Evolutionary conservation across 2,113 vertebrate species (phyloP).

Genomic region (Rhinolophus sinicus): DNA sequence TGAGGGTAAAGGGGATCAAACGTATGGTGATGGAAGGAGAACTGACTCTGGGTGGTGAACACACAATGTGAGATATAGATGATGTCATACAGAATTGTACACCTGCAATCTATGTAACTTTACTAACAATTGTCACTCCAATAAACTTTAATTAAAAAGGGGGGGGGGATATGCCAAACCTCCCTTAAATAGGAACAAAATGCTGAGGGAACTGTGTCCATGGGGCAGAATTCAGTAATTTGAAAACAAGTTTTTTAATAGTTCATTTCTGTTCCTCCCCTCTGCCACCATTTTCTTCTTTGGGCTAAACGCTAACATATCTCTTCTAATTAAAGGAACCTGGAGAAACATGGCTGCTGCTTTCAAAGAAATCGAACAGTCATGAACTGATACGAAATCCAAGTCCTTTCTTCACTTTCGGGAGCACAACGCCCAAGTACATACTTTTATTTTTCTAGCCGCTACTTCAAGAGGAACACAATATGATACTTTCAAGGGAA

Average conservation of each 20-base stretch:
- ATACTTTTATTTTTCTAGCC: background rate
- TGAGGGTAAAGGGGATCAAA: too few relatives aligned
- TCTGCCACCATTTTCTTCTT: background rate
- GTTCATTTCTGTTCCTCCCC: background rate
- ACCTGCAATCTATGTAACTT: too few relatives aligned
- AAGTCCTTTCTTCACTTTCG: background rate
- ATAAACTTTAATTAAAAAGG: too few relatives aligned
- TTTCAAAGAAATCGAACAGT: background rate
- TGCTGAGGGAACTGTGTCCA: background rate
- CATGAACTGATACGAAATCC: rapidly evolving
- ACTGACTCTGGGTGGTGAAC: too few relatives aligned
- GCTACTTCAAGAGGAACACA: background rate
- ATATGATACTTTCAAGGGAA: background rate
- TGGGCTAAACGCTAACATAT: too few relatives aligned
- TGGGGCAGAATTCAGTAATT: too few relatives aligned
- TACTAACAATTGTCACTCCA: too few relatives aligned
- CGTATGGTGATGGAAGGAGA: too few relatives aligned
- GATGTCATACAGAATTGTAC: too few relatives aligned
- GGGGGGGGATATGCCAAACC: background rate
- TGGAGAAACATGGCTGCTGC: too few relatives aligned
- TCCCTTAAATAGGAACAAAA: background rate
- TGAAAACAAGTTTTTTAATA: background rate
- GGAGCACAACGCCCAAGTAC: rapidly evolving
- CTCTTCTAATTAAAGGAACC: background rate
- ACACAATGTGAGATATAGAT: too few relatives aligned